Base-by-base conservation (phyloP, 2,888 invertebrate species). In the Thera obeliscata region DNA sequence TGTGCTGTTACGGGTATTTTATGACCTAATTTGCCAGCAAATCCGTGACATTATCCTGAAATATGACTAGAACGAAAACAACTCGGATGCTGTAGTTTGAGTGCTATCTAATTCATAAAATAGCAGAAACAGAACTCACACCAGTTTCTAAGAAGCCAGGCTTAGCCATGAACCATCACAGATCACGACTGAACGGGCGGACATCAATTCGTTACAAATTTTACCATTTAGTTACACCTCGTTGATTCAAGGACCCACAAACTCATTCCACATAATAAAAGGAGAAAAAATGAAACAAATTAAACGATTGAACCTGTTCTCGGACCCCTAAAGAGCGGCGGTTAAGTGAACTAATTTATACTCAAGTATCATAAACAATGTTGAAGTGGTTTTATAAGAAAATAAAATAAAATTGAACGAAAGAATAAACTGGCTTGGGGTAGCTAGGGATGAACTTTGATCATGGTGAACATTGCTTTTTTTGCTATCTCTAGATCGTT, bases 271-370 rank as follows among this genome's bases (percentile, higher is more conserved):
- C 79, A 82, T 77, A 89, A 86, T 89, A 90, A 88, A 85, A 87
- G 85, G 82, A 81, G 73, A 87, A 88, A 87, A 87, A 85, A 89
- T 81, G 84, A 85, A 86, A 88, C 88, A 90, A 90, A 93, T 91
- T 90, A 91, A 91, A 85, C 84, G 88, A 90, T 89, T 90, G 83
- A 88, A 92, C 90, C 91, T 88, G 91, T 91, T 91, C 80, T 80
- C 78, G 87, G 90, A 90, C 91, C 92, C 92, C 91, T 91, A 87
- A 92, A 91, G 90, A 91, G 91, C 87, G 86, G 82, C 84, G 85
- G 87, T 89, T 90, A 87, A 89, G 82, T 89, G 91, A 88, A 91
- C 93, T 92, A 92, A 93, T 93, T 93, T 93, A 93, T 89, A 89
- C 83, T 80, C 85, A 83, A 85, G 84, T 87, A 87, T 84, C 87